Evolutionary conservation across 2,888 invertebrate species (phyloP).

Genomic region (Nemurella pictetii): DNA sequence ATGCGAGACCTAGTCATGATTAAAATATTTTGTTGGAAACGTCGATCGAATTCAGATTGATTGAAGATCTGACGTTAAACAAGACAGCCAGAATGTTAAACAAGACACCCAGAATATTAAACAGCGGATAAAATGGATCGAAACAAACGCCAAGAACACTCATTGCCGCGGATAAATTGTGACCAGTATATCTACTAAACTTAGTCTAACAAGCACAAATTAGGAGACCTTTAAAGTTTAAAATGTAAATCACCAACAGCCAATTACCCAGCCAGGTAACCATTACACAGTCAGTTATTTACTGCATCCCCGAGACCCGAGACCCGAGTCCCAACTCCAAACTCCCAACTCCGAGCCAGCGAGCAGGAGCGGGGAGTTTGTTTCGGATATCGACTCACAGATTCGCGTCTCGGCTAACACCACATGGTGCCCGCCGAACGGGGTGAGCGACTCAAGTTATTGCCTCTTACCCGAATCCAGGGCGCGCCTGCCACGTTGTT

Average conservation of each 20-base stretch:
- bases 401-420: neutral
- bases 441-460: too few relatives aligned
- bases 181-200: neutral
- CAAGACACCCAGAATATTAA: neutral
- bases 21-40: too few relatives aligned
- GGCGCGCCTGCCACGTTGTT: neutral
- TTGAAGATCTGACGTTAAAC: too few relatives aligned
- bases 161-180: neutral
- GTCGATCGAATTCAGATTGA: too few relatives aligned
- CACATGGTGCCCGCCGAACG: too few relatives aligned
- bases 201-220: neutral
- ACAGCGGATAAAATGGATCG: neutral
- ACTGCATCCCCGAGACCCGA: too few relatives aligned
- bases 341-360: too few relatives aligned
- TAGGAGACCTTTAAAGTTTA: neutral
- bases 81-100: neutral
- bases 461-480: conserved; percentile 4
- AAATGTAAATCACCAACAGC: neutral
- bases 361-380: too few relatives aligned
- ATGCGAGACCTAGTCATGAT: too few relatives aligned
- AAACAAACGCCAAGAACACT: neutral
- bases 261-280: neutral
- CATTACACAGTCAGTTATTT: too few relatives aligned
- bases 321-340: too few relatives aligned
- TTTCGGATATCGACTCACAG: neutral